phyloP scores from a whole-genome alignment of 2,797 vertebrate genomes.

The Gadopsis bispinosus region DNA sequence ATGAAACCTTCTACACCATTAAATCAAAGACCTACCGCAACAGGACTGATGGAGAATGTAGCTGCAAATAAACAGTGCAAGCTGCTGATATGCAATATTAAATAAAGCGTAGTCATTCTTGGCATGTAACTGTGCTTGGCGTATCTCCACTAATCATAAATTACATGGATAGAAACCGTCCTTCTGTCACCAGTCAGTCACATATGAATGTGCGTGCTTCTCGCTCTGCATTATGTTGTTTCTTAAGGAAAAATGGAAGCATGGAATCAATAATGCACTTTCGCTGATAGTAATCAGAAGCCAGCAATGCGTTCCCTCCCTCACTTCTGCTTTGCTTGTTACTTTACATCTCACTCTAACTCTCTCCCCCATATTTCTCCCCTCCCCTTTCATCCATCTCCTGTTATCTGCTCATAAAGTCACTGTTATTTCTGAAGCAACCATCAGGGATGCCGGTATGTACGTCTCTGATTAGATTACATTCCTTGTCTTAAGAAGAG shows the following conservation, averaged over 20 bases:
- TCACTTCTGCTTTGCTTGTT: slow-evolving; percentile 40
- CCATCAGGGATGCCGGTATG: slow-evolving; percentile 66
- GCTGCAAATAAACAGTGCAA: neutral
- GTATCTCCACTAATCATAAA: slow-evolving; percentile 19
- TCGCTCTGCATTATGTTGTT: slow-evolving; percentile 62
- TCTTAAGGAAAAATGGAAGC: slow-evolving; percentile 75
- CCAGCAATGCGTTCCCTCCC: slow-evolving; percentile 18
- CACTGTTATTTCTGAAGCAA: slow-evolving; percentile 63
- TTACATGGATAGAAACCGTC: slow-evolving; percentile 36
- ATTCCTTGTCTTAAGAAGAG: slow-evolving; percentile 70
- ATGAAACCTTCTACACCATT: neutral
- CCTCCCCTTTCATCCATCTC: slow-evolving; percentile 28
- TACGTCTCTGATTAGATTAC: slow-evolving; percentile 83
- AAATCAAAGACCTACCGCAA: neutral
- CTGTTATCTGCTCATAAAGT: slow-evolving; percentile 61
- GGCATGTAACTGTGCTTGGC: slow-evolving; percentile 1
- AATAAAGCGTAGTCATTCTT: slow-evolving; percentile 14
- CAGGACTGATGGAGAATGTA: neutral
- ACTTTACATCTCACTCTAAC: slow-evolving; percentile 41
- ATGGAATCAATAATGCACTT: slow-evolving; percentile 83
- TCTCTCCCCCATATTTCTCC: slow-evolving; percentile 22
- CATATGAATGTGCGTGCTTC: slow-evolving; percentile 69
- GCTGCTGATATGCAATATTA: slow-evolving; percentile 19
- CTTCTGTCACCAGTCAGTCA: slow-evolving; percentile 81
- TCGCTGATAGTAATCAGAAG: slow-evolving; percentile 77